Conservation (phyloP, 2,113 vertebrate genomes). For the Pseudorhombus dupliciocellatus region DNA sequence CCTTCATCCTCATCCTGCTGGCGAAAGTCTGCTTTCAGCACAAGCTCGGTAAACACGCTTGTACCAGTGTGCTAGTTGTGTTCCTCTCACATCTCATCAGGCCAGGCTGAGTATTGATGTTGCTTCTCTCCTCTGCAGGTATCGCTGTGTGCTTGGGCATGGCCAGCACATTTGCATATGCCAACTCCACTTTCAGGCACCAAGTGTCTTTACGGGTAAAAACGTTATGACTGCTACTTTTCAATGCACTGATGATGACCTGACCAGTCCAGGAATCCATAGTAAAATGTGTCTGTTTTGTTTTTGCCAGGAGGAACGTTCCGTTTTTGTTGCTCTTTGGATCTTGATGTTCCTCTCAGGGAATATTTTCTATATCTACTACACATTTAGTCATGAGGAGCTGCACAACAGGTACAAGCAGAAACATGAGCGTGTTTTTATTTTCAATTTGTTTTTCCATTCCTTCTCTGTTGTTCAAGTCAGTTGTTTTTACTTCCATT, state of each 20-base stretch:
- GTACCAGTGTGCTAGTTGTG: neutral
- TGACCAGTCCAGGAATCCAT: too few relatives aligned
- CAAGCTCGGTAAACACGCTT: slow-evolving; percentile 86
- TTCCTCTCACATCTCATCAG: neutral
- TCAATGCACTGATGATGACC: neutral
- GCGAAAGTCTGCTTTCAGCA: slow-evolving; percentile 98
- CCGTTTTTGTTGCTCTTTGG: slow-evolving; percentile 90
- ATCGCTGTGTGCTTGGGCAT: slow-evolving; percentile 95
- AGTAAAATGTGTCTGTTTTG: neutral
- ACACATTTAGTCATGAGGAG: slow-evolving; percentile 92
- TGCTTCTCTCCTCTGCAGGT: slow-evolving; percentile 77
- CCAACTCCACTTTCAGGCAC: slow-evolving; percentile 92
- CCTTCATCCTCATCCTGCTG: slow-evolving; percentile 95
- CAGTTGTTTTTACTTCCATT: slow-evolving; percentile 55
- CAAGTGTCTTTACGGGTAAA: slow-evolving; percentile 95
- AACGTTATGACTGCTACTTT: neutral
- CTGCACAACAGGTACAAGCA: slow-evolving; percentile 89
- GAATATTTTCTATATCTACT: slow-evolving; percentile 92
- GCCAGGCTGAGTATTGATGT: slow-evolving; percentile 10
- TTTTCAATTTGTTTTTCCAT: slow-evolving; percentile 12
- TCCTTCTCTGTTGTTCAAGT: slow-evolving; percentile 43
- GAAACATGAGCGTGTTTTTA: neutral
- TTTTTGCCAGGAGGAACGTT: slow-evolving; percentile 89
- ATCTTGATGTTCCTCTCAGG: slow-evolving; percentile 90
- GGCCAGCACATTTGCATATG: slow-evolving; percentile 96